Evolutionary conservation across 2,888 invertebrate species (phyloP).

Genomic region (Labia minor): DNA sequence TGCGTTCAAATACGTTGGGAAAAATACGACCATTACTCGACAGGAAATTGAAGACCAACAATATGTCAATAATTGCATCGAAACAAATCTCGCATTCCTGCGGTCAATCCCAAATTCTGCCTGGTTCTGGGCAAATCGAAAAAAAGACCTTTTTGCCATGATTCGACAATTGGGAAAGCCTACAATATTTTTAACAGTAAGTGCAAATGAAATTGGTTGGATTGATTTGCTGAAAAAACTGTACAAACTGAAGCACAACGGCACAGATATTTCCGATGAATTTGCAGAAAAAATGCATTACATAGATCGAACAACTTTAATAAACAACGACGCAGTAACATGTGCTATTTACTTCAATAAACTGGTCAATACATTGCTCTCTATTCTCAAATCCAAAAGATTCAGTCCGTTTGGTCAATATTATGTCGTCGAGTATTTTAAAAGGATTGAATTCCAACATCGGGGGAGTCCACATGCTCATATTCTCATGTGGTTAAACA

Average conservation of each 20-base stretch:
- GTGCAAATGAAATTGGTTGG: slow-evolving; percentile 17
- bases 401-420: slow-evolving; percentile 17
- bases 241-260: slow-evolving; percentile 16
- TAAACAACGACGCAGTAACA: not conserved
- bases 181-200: slow-evolving; percentile 31
- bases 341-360: no score
- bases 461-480: slow-evolving; percentile 20
- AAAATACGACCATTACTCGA: slow-evolving; percentile 30
- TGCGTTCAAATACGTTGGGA: slow-evolving; percentile 30
- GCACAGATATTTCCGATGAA: slow-evolving; percentile 3
- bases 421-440: slow-evolving; percentile 17
- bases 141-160: slow-evolving; percentile 36
- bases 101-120: slow-evolving; percentile 33
- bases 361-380: no score
- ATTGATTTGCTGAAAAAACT: slow-evolving; percentile 14
- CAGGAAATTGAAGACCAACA: slow-evolving; percentile 31
- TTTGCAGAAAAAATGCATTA: not conserved
- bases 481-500: slow-evolving; percentile 17
- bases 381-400: slow-evolving; percentile 15
- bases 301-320: not conserved
- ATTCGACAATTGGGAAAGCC: slow-evolving; percentile 35
- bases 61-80: slow-evolving; percentile 30
- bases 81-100: slow-evolving; percentile 33
- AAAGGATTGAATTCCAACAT: slow-evolving; percentile 19
- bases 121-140: slow-evolving; percentile 33